A percentile compares a stretch with the other conserved stretches of the same genome.
Conservation (phyloP, 2,797 vertebrate genomes). For the Rhynchotus rufescens region DNA sequence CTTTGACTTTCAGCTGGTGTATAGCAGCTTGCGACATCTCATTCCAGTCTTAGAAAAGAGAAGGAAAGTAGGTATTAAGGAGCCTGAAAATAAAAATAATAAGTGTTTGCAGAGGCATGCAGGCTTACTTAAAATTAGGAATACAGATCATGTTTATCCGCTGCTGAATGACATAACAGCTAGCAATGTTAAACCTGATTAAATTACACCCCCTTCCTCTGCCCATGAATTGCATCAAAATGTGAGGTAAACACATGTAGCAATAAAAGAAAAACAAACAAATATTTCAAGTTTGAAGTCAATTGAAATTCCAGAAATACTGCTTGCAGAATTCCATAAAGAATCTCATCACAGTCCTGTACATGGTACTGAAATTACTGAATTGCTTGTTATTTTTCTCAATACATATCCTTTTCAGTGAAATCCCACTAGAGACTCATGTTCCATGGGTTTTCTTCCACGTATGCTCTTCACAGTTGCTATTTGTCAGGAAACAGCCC, state of each 20-base stretch:
- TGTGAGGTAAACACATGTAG: background rate
- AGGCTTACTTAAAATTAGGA: background rate
- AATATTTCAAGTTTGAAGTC: background rate
- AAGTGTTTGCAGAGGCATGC: background rate
- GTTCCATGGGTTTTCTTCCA: background rate
- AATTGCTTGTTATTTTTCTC: background rate
- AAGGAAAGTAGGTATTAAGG: background rate
- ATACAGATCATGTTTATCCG: background rate
- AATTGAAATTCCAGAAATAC: accelerated
- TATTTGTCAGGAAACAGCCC: background rate
- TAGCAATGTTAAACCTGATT: background rate
- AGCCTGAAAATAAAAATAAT: background rate
- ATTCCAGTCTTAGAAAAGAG: background rate
- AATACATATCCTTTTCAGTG: background rate
- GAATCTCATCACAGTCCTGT: accelerated
- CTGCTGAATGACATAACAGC: background rate
- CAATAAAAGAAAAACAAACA: background rate
- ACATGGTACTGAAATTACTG: background rate
- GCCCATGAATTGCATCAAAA: background rate
- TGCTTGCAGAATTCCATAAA: background rate
- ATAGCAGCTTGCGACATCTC: accelerated
- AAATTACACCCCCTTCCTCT: background rate
- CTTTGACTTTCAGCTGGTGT: background rate
- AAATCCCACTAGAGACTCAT: background rate
- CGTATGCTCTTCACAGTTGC: background rate